phyloP scores from a whole-genome alignment of 2,113 vertebrate species.

The Callopanchax toddi region DNA sequence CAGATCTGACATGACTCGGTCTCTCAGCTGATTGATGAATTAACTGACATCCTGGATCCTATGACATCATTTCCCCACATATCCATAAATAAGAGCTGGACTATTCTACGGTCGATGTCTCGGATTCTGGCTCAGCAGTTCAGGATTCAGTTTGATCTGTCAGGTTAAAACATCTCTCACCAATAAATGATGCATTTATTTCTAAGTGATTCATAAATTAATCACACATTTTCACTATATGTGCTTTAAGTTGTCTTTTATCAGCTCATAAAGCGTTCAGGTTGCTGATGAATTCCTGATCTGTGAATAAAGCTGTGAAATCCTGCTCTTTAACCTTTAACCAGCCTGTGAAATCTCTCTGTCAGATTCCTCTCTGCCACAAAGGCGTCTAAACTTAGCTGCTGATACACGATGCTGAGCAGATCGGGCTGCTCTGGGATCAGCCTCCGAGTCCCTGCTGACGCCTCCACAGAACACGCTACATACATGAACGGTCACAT shows the following conservation, averaged over 20 bases:
- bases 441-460: constrained; percentile 9
- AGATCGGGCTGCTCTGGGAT: constrained; percentile 31
- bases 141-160: too few species aligned
- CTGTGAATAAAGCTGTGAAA: background rate
- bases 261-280: background rate
- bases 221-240: too few species aligned
- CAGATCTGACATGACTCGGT: background rate
- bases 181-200: too few species aligned
- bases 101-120: too few species aligned
- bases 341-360: background rate
- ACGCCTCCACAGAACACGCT: background rate
- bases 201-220: too few species aligned
- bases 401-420: constrained; percentile 33
- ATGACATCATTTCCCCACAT: too few species aligned
- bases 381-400: constrained; percentile 54
- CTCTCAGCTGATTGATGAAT: too few species aligned
- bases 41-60: too few species aligned
- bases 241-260: too few species aligned
- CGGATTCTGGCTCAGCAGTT: too few species aligned
- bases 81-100: too few species aligned
- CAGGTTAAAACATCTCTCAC: too few species aligned
- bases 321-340: background rate
- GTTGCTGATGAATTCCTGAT: background rate
- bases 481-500: background rate
- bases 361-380: constrained; percentile 34